Percentiles rank a stretch among this genome's conserved stretches.
phyloP scores from a whole-genome alignment of 2,113 vertebrate genomes.

The Pipa parva region DNA sequence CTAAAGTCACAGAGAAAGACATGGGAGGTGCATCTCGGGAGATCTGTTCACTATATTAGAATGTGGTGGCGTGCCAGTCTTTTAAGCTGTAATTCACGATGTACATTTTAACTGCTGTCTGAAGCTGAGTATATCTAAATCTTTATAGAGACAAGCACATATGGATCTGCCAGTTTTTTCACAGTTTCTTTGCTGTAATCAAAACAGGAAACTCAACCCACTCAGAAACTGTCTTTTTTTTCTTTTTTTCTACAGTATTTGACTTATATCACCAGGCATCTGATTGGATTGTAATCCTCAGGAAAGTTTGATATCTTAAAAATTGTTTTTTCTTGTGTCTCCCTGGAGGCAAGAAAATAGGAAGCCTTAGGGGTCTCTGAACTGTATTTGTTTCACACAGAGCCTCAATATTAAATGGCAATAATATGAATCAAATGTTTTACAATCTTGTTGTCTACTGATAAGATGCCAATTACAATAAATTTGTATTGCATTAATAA shows the following conservation, averaged over 20 bases:
- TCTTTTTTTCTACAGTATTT: not conserved
- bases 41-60: no score
- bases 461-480: no score
- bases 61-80: no score
- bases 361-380: fast-evolving
- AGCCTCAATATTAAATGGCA: slow-evolving; percentile 18
- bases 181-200: slow-evolving; percentile 13
- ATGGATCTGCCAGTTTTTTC: no score
- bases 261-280: not conserved
- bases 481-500: no score
- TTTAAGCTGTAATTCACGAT: no score
- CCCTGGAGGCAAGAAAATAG: not conserved
- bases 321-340: not conserved
- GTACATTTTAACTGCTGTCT: no score
- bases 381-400: not conserved
- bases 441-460: slow-evolving; percentile 8
- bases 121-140: no score
- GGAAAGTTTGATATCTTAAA: not conserved
- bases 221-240: not conserved
- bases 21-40: no score
- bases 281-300: not conserved
- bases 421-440: slow-evolving; percentile 1
- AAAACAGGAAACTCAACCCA: not conserved
- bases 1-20: no score
- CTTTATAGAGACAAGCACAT: no score